Conservation (phyloP, 2,797 vertebrate species). For the Neopelma chrysocephalum region DNA sequence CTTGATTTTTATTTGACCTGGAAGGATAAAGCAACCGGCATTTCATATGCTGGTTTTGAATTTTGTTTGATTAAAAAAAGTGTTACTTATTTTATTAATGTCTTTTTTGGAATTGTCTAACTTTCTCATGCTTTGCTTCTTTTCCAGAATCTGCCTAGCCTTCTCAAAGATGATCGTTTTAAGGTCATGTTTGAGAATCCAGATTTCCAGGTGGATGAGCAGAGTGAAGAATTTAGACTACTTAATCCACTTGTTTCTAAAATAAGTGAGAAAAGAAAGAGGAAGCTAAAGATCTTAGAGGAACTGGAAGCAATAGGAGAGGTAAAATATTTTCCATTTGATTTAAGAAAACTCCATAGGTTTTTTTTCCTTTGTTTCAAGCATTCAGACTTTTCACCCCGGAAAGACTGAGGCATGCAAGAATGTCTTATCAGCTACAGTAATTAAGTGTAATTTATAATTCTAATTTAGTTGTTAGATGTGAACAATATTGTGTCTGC, state of each 20-base stretch:
- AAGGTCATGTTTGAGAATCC: conserved; percentile 99
- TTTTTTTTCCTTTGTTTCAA: background rate
- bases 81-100: background rate
- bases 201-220: conserved; percentile 95
- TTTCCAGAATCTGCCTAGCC: conserved; percentile 83
- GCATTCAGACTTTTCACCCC: background rate
- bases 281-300: conserved; percentile 84
- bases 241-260: conserved; percentile 97
- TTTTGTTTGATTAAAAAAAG: background rate
- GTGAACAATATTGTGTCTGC: background rate
- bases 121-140: background rate
- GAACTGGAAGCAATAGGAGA: conserved; percentile 75
- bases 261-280: conserved; percentile 89
- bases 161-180: conserved; percentile 93
- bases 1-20: background rate
- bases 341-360: background rate
- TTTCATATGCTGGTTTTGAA: background rate
- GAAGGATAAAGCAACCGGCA: background rate
- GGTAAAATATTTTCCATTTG: conserved; percentile 68
- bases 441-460: background rate
- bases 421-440: background rate
- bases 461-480: background rate
- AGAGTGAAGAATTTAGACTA: conserved; percentile 94
- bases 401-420: background rate
- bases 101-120: background rate